Evolutionary conservation across 35 echinoderm and acorn worm genomes (phyloP).

Genomic region (Ophioderma brevispina): DNA sequence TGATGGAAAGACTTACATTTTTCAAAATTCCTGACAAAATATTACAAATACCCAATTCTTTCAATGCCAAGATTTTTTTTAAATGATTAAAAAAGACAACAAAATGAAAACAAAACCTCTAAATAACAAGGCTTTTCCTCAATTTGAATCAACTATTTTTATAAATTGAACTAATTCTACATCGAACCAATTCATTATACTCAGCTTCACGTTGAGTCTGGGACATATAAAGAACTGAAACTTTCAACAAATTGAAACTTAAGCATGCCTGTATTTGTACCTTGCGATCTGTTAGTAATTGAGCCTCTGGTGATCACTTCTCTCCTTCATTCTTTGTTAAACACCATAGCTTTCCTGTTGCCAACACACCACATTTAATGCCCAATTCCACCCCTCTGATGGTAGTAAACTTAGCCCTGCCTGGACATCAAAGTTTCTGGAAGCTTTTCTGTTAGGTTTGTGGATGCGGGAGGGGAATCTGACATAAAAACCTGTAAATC

Average conservation of each 20-base stretch:
- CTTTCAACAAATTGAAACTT: background rate
- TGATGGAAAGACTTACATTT: no score
- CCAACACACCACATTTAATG: conserved; percentile 77
- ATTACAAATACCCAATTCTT: no score
- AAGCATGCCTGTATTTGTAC: conserved; percentile 47
- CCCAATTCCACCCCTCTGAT: conserved; percentile 52
- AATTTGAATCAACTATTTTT: background rate
- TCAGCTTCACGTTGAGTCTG: background rate
- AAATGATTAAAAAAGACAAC: no score
- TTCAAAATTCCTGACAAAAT: no score
- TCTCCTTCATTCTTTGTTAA: conserved; percentile 62
- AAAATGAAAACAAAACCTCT: background rate
- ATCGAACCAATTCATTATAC: background rate
- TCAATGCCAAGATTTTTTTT: no score
- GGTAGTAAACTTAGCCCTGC: conserved; percentile 41
- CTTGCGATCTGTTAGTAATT: conserved; percentile 64
- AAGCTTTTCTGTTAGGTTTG: conserved; percentile 69
- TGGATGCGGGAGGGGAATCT: background rate
- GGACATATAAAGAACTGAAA: background rate
- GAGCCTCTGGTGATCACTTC: conserved; percentile 75
- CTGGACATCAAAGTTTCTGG: conserved; percentile 27
- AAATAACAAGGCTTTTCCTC: background rate
- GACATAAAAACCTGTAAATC: conserved; percentile 50
- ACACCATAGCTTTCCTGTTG: conserved; percentile 84
- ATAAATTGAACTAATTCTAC: background rate